These are phyloP conservation scores for Poecilia velifera DNA, from an alignment of 2,797 vertebrate genomes.

Conservation along the genomic window DNA sequence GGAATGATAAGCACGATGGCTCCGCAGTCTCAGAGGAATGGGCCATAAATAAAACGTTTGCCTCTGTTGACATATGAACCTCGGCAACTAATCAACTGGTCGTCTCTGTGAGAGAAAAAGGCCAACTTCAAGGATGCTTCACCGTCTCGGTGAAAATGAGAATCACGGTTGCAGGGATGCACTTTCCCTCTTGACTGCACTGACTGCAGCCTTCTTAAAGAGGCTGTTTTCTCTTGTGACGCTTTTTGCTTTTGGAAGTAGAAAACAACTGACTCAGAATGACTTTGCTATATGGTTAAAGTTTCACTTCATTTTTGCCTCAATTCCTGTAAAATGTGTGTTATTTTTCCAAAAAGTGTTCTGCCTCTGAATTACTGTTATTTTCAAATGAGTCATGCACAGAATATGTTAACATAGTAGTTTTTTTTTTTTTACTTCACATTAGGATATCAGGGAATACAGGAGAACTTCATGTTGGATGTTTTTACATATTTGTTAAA, in stretches of 20 bases:
- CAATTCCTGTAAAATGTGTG: slow-evolving; percentile 13
- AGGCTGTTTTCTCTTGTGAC: slow-evolving; percentile 12
- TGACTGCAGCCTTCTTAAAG: slow-evolving; percentile 40
- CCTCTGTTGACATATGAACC: slow-evolving; percentile 43
- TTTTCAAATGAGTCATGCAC: background rate
- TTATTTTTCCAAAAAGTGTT: slow-evolving; percentile 11
- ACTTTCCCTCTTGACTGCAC: slow-evolving; percentile 22
- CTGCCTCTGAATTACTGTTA: slow-evolving; percentile 2
- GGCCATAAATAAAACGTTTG: slow-evolving; percentile 68
- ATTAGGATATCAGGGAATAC: background rate
- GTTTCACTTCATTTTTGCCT: slow-evolving; percentile 30
- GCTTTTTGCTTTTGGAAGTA: slow-evolving; percentile 36
- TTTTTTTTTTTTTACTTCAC: background rate
- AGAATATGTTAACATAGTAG: background rate
- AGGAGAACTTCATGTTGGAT: too few species aligned
- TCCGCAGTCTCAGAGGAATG: slow-evolving; percentile 30
- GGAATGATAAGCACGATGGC: slow-evolving; percentile 21
- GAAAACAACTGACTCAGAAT: slow-evolving; percentile 21
- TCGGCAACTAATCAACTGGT: slow-evolving; percentile 53
- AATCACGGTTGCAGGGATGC: slow-evolving; percentile 29
- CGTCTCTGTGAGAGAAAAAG: slow-evolving; percentile 54
- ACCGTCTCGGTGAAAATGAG: slow-evolving; percentile 69
- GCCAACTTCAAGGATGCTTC: slow-evolving; percentile 28
- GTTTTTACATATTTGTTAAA: too few species aligned
- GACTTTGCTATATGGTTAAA: slow-evolving; percentile 23